Base-by-base conservation (phyloP, 1,140 invertebrate genomes). In the Linepithema humile region DNA sequence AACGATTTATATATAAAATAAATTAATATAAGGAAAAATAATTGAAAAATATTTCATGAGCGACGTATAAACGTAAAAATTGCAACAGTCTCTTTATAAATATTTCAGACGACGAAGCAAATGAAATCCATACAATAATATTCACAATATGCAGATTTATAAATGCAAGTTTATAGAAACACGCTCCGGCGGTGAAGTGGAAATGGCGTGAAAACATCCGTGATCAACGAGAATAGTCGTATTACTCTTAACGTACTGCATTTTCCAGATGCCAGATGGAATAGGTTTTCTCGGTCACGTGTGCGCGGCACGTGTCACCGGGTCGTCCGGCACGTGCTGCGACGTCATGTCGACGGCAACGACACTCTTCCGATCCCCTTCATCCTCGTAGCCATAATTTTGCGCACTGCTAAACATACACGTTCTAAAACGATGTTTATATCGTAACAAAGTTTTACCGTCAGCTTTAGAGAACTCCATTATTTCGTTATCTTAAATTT, bases 231-330 rank as follows among this genome's bases (percentile, higher is more conserved):
- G 67, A 69, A 84, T 29, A 73, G 23, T 67, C 45, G 17, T 60
- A 32, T 67, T 64, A 73, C 48, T 85, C 75, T 64, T 75, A 84
- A 73, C n/a, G 32, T 43, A 72, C 65, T 70, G 85, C 67, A 83
- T 85, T 89, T 89, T 89, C 85, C 85, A 88, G 85, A 86, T 87
- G 87, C 65, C 53, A 64, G 53, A 55, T 70, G 83, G 55, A 65
- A 53, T 80, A 43, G 57, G 64, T 88, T 86, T 84, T 50, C 72
- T 74, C 86, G 85, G 83, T 85, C 90, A 87, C 90, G 88, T 90
- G 90, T 77, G 40, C 26, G n/a, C 1, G 85, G 80, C 90, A 91
- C 91, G 91, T 91, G 90, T 85, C 84, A 50, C 45, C 45, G 65
- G 65, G 38, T 84, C 65, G 73, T 65, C 50, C 43, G 86, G 57